These are phyloP conservation scores for Caerostris extrusa DNA, from an alignment of 1,140 invertebrate genomes.

Conservation along the genomic window DNA sequence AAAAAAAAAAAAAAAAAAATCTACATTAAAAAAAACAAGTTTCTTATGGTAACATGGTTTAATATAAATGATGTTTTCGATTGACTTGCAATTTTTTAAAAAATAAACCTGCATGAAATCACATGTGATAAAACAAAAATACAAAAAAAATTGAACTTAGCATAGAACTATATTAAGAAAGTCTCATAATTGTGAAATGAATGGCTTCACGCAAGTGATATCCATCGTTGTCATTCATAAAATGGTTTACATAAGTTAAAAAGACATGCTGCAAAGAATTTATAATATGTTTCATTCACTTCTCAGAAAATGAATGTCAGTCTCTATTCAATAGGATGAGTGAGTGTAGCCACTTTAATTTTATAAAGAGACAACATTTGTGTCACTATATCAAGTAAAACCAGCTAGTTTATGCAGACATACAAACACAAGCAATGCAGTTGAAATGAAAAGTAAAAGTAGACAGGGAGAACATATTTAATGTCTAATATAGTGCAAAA, in stretches of 20 bases:
- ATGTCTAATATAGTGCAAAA: constrained; percentile 24
- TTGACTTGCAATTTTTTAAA: not conserved
- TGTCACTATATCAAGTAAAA: not conserved
- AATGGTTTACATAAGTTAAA: not conserved
- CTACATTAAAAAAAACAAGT: not conserved
- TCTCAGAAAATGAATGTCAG: too few species aligned
- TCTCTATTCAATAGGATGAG: too few species aligned
- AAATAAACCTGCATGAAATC: not conserved
- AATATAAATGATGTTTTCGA: not conserved
- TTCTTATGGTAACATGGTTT: not conserved
- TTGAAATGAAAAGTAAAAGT: not conserved
- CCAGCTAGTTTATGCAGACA: not conserved
- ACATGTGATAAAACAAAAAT: not conserved
- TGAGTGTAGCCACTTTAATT: too few species aligned
- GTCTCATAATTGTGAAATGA: not conserved
- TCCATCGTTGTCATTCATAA: not conserved
- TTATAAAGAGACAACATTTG: too few species aligned
- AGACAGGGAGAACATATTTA: not conserved
- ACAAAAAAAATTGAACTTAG: not conserved
- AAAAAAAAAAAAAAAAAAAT: not conserved
- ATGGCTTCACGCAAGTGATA: not conserved
- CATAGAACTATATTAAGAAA: not conserved
- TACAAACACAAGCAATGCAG: not conserved
- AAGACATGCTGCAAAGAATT: too few species aligned
- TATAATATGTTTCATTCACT: too few species aligned